Percentiles rank a stretch among this genome's conserved stretches.
phyloP scores from a whole-genome alignment of 2,113 vertebrate genomes.

The Gila orcuttii region DNA sequence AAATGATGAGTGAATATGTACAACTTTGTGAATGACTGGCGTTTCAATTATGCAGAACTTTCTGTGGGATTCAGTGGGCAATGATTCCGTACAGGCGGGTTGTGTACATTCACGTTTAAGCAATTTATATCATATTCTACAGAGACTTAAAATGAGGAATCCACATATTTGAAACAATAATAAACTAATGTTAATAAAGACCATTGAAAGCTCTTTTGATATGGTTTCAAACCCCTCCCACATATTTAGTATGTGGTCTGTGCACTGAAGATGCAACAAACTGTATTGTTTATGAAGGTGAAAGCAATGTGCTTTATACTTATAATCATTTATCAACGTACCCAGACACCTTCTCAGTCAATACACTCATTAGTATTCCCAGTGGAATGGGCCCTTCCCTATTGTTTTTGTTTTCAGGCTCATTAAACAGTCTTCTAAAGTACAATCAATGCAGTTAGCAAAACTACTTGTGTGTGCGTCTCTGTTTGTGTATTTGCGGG shows the following conservation, averaged over 20 bases:
- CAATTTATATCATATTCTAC: neutral
- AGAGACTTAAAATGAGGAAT: neutral
- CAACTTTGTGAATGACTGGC: neutral
- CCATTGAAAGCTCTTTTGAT: neutral
- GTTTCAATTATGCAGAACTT: neutral
- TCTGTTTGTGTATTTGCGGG: neutral
- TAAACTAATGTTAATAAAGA: neutral
- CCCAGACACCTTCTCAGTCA: constrained; percentile 61
- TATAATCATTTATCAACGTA: constrained; percentile 59
- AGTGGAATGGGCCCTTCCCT: constrained; percentile 54
- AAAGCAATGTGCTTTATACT: constrained; percentile 45
- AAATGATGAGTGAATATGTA: neutral
- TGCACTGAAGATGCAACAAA: constrained; percentile 6
- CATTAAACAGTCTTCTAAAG: constrained; percentile 63
- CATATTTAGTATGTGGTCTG: constrained; percentile 19
- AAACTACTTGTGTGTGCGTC: neutral
- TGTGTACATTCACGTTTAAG: neutral
- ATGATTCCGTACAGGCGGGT: neutral
- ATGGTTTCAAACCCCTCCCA: neutral
- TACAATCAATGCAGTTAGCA: constrained; percentile 63
- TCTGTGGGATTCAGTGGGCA: neutral
- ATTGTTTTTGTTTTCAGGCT: constrained; percentile 60
- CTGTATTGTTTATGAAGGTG: constrained; percentile 45
- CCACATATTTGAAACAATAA: neutral
- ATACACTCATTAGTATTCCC: constrained; percentile 64